Percentiles rank a stretch among this genome's conserved stretches.
These are phyloP conservation scores for Steatornis caripensis DNA, from an alignment of 2,113 vertebrate genomes.

Conservation along the genomic window DNA sequence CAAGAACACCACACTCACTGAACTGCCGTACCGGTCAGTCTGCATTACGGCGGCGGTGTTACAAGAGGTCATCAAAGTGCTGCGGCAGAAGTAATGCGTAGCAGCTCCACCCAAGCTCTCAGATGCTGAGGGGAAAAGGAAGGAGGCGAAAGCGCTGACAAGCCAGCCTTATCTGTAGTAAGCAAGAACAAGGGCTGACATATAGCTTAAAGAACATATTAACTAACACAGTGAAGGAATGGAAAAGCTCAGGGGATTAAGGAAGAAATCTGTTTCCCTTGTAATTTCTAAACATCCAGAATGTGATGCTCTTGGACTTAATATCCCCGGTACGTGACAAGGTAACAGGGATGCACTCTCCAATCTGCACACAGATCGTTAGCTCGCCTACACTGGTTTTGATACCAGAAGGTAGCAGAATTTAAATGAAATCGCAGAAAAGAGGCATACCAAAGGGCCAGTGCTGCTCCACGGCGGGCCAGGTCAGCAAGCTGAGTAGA, in stretches of 20 bases:
- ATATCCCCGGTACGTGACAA: not conserved
- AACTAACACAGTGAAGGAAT: not conserved
- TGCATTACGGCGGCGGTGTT: not conserved
- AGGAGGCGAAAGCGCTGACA: not conserved
- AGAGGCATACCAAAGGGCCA: not conserved
- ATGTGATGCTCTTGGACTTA: not conserved
- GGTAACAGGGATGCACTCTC: not conserved
- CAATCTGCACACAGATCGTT: not conserved
- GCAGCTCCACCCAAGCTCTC: not conserved
- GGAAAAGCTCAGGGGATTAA: not conserved
- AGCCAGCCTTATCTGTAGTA: not conserved
- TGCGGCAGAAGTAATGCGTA: not conserved
- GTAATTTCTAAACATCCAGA: not conserved
- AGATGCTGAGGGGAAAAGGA: not conserved
- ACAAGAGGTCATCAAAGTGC: not conserved
- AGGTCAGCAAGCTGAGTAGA: not conserved
- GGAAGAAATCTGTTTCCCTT: not conserved
- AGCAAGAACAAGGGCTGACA: not conserved
- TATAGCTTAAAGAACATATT: fast-evolving
- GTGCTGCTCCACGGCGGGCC: not conserved
- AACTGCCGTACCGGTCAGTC: not conserved
- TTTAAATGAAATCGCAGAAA: not conserved
- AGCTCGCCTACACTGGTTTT: not conserved
- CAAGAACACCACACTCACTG: not conserved
- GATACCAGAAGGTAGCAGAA: not conserved